Percentiles rank a stretch among this genome's conserved stretches.
phyloP scores from a whole-genome alignment of 2,797 vertebrate species.

The Austrolebias charrua region DNA sequence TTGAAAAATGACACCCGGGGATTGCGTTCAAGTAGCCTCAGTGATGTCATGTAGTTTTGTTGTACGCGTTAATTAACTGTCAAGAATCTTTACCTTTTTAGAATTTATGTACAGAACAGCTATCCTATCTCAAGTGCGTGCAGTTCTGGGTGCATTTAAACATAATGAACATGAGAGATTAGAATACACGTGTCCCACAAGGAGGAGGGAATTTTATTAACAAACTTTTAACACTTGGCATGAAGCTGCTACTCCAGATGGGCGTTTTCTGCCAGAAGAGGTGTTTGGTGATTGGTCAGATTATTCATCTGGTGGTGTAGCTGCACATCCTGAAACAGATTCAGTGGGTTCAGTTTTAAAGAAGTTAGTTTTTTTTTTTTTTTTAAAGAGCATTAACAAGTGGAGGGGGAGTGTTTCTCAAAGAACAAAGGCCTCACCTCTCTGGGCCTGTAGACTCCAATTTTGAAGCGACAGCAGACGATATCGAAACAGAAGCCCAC shows the following conservation, averaged over 20 bases:
- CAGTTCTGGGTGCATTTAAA: too few relatives aligned
- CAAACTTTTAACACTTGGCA: too few relatives aligned
- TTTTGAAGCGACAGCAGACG: constrained; percentile 88
- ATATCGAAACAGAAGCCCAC: constrained; percentile 88
- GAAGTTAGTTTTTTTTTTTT: too few relatives aligned
- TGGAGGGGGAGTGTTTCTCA: background rate
- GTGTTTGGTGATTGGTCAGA: constrained; percentile 81
- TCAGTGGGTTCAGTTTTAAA: background rate
- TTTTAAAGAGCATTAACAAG: background rate
- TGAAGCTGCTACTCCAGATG: constrained; percentile 71
- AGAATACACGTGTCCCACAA: background rate
- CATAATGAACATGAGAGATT: background rate
- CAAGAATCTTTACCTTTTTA: too few relatives aligned
- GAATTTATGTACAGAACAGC: too few relatives aligned
- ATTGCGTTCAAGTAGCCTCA: too few relatives aligned
- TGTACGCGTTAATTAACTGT: too few relatives aligned
- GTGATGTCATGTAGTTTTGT: too few relatives aligned
- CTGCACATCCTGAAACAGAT: constrained; percentile 71
- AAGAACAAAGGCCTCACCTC: constrained; percentile 46
- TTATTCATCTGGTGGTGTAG: constrained; percentile 84
- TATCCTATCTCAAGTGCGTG: too few relatives aligned
- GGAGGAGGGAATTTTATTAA: background rate
- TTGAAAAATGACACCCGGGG: too few relatives aligned
- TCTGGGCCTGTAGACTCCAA: constrained; percentile 78
- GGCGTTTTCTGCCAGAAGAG: constrained; percentile 77